phyloP scores from a whole-genome alignment of 2,113 vertebrate genomes.

The Vombatus ursinus region DNA sequence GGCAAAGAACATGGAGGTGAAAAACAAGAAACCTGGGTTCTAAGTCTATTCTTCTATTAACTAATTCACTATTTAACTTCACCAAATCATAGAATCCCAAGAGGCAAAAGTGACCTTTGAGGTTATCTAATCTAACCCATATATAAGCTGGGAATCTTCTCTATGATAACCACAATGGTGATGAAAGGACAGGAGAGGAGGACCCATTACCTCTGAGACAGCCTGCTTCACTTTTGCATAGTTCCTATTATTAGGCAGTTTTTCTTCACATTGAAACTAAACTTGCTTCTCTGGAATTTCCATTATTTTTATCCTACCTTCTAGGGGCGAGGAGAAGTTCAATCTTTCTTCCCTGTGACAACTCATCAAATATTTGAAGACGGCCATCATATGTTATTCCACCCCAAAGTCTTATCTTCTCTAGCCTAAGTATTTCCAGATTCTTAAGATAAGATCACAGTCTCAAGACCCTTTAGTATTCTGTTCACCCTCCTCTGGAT shows the following conservation, averaged over 20 bases:
- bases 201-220: too few species aligned
- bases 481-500: neutral
- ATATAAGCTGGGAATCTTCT: neutral
- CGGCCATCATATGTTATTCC: neutral
- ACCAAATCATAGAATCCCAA: neutral
- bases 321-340: neutral
- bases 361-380: neutral
- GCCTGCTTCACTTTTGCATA: too few species aligned
- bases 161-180: neutral
- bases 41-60: neutral
- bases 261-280: neutral
- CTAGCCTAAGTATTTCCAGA: neutral
- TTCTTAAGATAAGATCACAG: neutral
- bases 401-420: neutral
- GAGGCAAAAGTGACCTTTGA: neutral
- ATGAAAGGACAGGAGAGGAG: neutral
- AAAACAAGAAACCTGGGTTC: too few species aligned
- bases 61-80: neutral
- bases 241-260: neutral
- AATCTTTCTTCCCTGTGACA: neutral
- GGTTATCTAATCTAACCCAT: neutral
- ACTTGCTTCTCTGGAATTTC: neutral
- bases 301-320: neutral
- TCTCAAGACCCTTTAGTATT: neutral
- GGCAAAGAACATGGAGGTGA: neutral